phyloP scores from a whole-genome alignment of 2,113 vertebrate species.

The Scophthalmus maximus region DNA sequence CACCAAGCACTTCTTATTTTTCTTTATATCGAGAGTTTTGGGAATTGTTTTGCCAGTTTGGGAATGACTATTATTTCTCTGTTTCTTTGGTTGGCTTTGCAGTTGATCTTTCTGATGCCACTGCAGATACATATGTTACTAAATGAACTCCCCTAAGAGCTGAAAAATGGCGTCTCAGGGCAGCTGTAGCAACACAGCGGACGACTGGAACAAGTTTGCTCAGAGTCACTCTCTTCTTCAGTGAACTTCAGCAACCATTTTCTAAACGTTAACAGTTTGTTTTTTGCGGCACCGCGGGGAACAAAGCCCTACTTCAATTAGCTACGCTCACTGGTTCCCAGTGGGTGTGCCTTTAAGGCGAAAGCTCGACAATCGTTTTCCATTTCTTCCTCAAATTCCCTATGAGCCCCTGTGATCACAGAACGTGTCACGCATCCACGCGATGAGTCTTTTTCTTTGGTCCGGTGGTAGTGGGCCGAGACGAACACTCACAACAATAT shows the following conservation, averaged over 20 bases:
- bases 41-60: constrained; percentile 12
- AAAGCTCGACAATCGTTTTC: constrained; percentile 39
- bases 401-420: constrained; percentile 59
- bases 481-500: constrained; percentile 26
- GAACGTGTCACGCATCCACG: constrained; percentile 48
- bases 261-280: constrained; percentile 39
- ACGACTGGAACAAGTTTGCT: constrained; percentile 17
- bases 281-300: constrained; percentile 54
- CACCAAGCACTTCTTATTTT: constrained; percentile 4
- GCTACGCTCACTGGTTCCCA: constrained; percentile 54
- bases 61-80: constrained; percentile 12
- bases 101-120: constrained; percentile 5
- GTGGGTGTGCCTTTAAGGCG: constrained; percentile 60
- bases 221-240: constrained; percentile 5
- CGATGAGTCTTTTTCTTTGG: constrained; percentile 54
- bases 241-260: constrained; percentile 35
- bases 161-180: constrained; percentile 8
- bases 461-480: constrained; percentile 45
- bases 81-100: constrained; percentile 9
- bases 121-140: constrained; percentile 13
- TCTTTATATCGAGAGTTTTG: constrained; percentile 23
- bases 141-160: constrained; percentile 32
- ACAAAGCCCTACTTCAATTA: constrained; percentile 67
- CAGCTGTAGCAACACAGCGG: constrained; percentile 19
- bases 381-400: constrained; percentile 40